Percentiles rank a stretch among this genome's conserved stretches.
Conservation (phyloP, 2,113 vertebrate genomes). For the Megalops atlanticus region DNA sequence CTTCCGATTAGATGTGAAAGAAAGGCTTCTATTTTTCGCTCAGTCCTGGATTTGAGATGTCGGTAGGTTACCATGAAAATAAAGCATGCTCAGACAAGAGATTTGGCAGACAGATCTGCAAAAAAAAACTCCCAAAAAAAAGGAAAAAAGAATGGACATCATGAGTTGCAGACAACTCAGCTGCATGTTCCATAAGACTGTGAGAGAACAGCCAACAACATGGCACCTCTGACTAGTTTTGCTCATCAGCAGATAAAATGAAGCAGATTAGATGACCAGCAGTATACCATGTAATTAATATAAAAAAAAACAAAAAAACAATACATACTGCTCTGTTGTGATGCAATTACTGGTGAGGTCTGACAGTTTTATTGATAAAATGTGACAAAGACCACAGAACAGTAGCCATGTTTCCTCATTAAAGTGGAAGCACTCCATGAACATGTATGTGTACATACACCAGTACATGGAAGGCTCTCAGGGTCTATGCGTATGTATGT, state of each 20-base stretch:
- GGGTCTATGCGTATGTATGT: too few species aligned
- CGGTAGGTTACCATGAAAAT: background rate
- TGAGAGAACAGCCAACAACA: background rate
- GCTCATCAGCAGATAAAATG: background rate
- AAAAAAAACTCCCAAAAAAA: too few species aligned
- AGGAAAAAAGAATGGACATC: too few species aligned
- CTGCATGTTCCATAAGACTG: background rate
- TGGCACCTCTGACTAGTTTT: background rate
- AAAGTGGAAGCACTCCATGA: too few species aligned
- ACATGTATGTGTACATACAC: too few species aligned
- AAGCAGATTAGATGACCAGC: too few species aligned
- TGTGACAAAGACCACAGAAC: too few species aligned
- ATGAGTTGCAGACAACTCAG: background rate
- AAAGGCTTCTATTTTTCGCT: slow-evolving; percentile 6
- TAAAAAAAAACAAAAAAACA: background rate
- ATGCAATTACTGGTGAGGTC: background rate
- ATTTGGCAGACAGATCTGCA: too few species aligned
- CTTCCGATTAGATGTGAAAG: slow-evolving; percentile 20
- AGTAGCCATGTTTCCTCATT: too few species aligned
- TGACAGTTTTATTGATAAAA: too few species aligned
- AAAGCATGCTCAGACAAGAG: background rate
- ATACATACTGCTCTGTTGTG: background rate
- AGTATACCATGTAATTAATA: too few species aligned
- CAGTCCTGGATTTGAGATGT: slow-evolving; percentile 2
- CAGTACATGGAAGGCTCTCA: too few species aligned